Conservation (phyloP, 2,888 invertebrate genomes). For the Callinectes sapidus region DNA sequence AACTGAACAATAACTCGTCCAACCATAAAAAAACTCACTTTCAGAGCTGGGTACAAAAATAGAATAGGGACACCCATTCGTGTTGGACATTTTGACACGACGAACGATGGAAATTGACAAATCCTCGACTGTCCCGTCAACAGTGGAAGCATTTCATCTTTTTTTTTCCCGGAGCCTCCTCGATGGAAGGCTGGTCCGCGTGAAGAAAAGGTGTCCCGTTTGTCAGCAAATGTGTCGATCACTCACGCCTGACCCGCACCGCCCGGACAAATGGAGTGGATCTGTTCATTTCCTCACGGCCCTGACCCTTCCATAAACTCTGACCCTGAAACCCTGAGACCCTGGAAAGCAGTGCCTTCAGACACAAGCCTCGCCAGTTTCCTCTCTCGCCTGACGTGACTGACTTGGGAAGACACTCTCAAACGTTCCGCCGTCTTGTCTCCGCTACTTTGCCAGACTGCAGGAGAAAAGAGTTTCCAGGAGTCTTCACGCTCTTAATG, state of each 20-base stretch:
- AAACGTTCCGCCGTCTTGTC: no score
- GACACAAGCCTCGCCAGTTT: background rate
- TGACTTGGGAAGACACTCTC: background rate
- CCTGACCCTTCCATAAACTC: background rate
- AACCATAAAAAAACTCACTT: background rate
- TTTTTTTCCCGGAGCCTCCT: background rate
- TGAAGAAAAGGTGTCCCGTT: background rate
- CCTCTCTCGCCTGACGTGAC: background rate
- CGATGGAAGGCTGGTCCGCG: background rate
- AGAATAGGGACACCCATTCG: background rate
- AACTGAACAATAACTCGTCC: background rate
- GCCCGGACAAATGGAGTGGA: background rate
- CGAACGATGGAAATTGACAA: background rate
- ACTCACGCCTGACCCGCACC: background rate
- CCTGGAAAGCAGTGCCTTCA: background rate
- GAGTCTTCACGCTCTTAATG: no score
- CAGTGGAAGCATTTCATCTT: background rate
- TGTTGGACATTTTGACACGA: background rate
- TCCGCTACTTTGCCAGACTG: no score
- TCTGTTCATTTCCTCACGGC: background rate
- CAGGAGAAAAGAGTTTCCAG: no score
- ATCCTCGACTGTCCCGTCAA: background rate
- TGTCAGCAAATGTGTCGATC: slow-evolving; percentile 16
- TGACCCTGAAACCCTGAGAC: background rate
- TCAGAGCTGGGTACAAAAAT: background rate